Percentiles rank a stretch among this genome's conserved stretches.
These are phyloP conservation scores for Ptychadena robeensis DNA, from an alignment of 2,797 vertebrate species.

Conservation along the genomic window DNA sequence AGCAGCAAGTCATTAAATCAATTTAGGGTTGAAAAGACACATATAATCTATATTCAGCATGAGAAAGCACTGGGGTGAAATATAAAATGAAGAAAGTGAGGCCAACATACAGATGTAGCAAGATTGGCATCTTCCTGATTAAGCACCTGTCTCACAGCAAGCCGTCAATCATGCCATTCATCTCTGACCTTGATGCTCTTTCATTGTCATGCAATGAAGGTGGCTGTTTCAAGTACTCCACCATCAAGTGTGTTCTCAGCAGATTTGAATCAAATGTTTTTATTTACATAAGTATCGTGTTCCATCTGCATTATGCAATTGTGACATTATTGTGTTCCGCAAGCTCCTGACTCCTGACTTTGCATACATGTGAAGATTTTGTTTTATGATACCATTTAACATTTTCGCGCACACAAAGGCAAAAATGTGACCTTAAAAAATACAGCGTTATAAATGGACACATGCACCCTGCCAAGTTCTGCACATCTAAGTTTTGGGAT, in stretches of 20 bases:
- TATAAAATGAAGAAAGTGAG: background rate
- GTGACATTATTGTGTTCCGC: background rate
- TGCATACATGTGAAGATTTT: background rate
- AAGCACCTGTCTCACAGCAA: background rate
- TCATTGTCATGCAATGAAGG: background rate
- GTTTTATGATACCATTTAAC: background rate
- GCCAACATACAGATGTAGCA: constrained; percentile 6
- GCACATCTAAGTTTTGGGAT: background rate
- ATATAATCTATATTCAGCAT: background rate
- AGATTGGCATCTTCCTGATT: constrained; percentile 6
- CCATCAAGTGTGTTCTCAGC: background rate
- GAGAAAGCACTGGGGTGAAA: background rate
- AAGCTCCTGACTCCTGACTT: background rate
- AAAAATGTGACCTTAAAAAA: background rate
- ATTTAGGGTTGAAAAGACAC: background rate
- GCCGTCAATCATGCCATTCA: constrained; percentile 1
- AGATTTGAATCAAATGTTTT: background rate
- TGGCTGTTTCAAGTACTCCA: background rate
- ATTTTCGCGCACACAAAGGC: background rate
- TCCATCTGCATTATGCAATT: background rate
- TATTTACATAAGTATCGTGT: background rate
- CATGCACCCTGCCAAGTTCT: background rate
- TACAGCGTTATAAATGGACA: background rate
- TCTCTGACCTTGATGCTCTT: background rate
- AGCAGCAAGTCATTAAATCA: no score